Percentiles rank a stretch among this genome's conserved stretches.
These are phyloP conservation scores for Paraplagusia blochii DNA, from an alignment of 2,113 vertebrate species.

Conservation along the genomic window DNA sequence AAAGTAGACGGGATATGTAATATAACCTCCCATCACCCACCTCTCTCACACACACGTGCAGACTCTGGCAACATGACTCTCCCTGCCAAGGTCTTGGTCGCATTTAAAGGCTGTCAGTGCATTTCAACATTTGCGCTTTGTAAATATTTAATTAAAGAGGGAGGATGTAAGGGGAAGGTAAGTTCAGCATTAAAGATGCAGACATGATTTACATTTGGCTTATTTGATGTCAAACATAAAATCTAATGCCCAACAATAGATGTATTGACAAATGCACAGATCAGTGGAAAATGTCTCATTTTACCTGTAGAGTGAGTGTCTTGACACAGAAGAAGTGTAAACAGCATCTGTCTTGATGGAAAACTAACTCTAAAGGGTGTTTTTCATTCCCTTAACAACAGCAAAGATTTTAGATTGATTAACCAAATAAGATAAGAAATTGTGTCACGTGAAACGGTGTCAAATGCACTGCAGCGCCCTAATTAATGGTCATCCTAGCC, in stretches of 20 bases:
- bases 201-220: conserved; percentile 3
- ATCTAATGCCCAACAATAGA: too few relatives aligned
- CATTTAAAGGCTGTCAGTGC: conserved; percentile 24
- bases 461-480: conserved; percentile 66
- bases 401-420: conserved; percentile 58
- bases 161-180: too few relatives aligned
- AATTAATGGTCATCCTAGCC: conserved; percentile 84
- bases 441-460: conserved; percentile 77
- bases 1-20: neutral
- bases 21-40: conserved; percentile 20
- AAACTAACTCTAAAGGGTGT: neutral
- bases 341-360: neutral
- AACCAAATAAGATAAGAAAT: conserved; percentile 60
- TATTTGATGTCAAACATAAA: conserved; percentile 22
- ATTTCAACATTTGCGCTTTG: conserved; percentile 54
- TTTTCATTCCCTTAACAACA: conserved; percentile 30
- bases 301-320: conserved; percentile 6
- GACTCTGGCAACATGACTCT: conserved; percentile 24
- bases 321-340: neutral
- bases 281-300: conserved; percentile 59
- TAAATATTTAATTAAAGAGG: conserved; percentile 63
- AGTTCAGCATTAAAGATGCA: too few relatives aligned
- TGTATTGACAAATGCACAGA: conserved; percentile 29
- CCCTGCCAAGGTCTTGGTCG: conserved; percentile 6
- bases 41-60: neutral